Evolutionary conservation across 2,113 vertebrate genomes (phyloP), one percentile per base, ranked within the genome.

Genomic region (Nibea albiflora): DNA sequence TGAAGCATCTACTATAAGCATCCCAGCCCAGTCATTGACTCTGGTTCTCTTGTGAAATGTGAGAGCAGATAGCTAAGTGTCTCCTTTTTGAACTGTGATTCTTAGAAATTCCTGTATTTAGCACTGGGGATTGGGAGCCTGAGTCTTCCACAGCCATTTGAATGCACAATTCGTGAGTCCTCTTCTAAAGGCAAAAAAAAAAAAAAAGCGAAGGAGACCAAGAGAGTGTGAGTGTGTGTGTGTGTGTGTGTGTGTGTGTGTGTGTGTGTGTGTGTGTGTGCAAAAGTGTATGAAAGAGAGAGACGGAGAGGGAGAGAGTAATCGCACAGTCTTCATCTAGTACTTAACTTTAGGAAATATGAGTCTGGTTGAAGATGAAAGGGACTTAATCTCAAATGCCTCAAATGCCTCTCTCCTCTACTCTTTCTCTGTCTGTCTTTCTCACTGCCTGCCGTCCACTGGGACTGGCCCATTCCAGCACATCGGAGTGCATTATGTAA

Each of bases 291-390:
- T 72, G 77, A 84, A 78, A 83, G 82, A 69, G 42, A 74, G 78
- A 81, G 69, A 84, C 24, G 63, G 85, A 81, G 80, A 78, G 86
- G 73, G 79, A 77, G 83, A 84, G 87, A 90, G 87, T 81, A 89
- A 91, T 89, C 86, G 72, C 74, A 80, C 88, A 92, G 90, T 93
- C 85, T 86, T 93, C 92, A 92, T 94, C 88, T 92, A 80, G 73
- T 92, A 87, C 89, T 91, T 91, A 92, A 91, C 92, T 94, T 94
- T 91, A 90, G 91, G 91, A 94, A 93, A 93, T 93, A 93, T 92
- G 85, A 92, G 89, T 90, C 91, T 92, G 89, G 83, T 94, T 92
- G 91, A 94, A 94, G 92, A 95, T 95, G 93, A 95, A 95, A 95
- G 90, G 86, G 91, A 93, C 92, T 94, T 93, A 91, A 93, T 93